Base-by-base conservation (phyloP, 2,888 invertebrate species). In the Tenthredo scrophulariae region DNA sequence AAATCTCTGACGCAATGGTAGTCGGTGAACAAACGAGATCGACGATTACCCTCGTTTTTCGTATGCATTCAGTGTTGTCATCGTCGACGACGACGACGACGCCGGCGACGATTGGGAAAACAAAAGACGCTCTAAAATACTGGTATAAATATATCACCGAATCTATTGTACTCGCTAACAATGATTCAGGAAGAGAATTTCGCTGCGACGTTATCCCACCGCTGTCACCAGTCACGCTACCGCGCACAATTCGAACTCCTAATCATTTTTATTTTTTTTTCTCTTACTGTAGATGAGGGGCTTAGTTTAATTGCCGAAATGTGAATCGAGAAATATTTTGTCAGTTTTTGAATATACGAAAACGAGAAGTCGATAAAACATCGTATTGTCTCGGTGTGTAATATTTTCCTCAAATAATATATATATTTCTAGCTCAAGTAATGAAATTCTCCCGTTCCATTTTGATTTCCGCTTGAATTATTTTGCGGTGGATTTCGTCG, bases 111-210 rank as follows among this genome's bases (percentile, higher is more conserved):
- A 74, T 22, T 29, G 50, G 77, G 77, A 77, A 77, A 77, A 77
- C 77, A 77, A 77, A 77, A 77, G 77, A 77, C 29, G 50, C 13
- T 29, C 18, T 33, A 33, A 77, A 77, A 50, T 50, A 77, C 50
- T 54, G 77, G 46, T 54, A 54, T 54, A 54, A 77, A 77, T 77
- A 77, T 77, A 50, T 54, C 77, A 29, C 26, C n/a, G 26, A 77
- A n/a, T 54, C 77, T n/a, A 77, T 77, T 77, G 77, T 77, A n/a
- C 33, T 10, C 77, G 77, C 26, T 54, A 77, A 77, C 77, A 77
- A 54, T 77, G 77, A 77, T 77, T 40, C 54, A n/a, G 54, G 54
- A 33, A 54, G 40, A 29, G 54, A 77, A 77, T 77, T 50, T 40
- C 18, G 18, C 77, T 33, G 29, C 29, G 37, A 77, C 77, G 54